Evolutionary conservation across 2,888 invertebrate species (phyloP), one percentile per base, ranked within the genome.

Genomic region (Antitype chi): DNA sequence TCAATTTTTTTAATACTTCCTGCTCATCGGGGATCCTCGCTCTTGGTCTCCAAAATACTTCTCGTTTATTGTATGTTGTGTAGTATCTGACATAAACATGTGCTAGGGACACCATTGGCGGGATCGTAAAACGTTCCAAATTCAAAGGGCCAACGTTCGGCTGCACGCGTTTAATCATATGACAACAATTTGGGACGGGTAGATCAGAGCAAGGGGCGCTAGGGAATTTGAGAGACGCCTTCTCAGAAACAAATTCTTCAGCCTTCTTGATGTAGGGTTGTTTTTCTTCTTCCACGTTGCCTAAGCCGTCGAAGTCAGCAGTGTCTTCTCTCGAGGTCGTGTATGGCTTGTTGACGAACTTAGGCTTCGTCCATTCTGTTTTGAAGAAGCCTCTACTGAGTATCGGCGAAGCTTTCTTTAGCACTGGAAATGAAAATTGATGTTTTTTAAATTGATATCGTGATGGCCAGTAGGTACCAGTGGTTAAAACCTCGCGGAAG

Each of bases 361-460:
- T 84, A 0, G 88, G 88, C 17, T 88, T 88, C 0, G 72, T 78
- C 88, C 88, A 88, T 78, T 85, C 85, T 0, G 87, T 88, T 78
- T 74, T 87, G 73, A 57, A 85, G 47, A 88, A 90, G 32, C 74
- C 82, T 69, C 88, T 81, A 7, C 71, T 74, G 0, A 85, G 66
- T 7, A 82, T 53, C 2, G 85, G 87, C 1, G 83, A 82, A 6
- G 76, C 63, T 78, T 85, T 86, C 38, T 85, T 87, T n/a, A 59
- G 67, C 6, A 87, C 91, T 91, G 85, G 0, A 71, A 73, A 57
- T 47, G 1, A 20, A 43, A 72, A 71, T 23, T 23, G 0, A n/a
- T 32, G 9, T 28, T 15, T 28, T 23, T 13, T 28, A 8, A 17
- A 59, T 17, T 2, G n/a, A 57, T 57, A 6, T 15, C 15, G 25